Evolutionary conservation across 2,888 invertebrate genomes (phyloP).

Genomic region (Notodromas monacha): DNA sequence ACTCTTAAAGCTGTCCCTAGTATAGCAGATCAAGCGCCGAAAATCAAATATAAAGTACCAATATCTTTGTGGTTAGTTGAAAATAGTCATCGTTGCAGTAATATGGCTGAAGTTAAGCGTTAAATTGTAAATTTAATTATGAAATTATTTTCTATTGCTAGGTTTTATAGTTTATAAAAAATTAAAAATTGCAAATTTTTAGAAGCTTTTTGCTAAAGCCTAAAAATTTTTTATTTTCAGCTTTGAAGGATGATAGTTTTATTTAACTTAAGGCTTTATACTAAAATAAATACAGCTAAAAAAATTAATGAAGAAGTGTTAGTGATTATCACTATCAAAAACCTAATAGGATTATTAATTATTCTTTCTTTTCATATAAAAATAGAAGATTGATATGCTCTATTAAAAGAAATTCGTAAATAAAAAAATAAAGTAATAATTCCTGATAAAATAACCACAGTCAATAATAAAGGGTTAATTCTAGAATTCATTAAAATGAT

Average conservation of each 20-base stretch:
- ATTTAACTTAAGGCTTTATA: slow-evolving; percentile 10
- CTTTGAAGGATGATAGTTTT: slow-evolving; percentile 12
- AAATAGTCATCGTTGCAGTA: slow-evolving; percentile 27
- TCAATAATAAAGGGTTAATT: slow-evolving; percentile 4
- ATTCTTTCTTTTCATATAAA: slow-evolving; percentile 4
- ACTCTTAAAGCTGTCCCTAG: slow-evolving; percentile 32
- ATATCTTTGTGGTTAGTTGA: slow-evolving; percentile 43
- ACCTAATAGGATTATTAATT: slow-evolving; percentile 4
- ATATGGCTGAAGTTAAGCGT: slow-evolving; percentile 26
- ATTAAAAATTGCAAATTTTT: slow-evolving; percentile 26
- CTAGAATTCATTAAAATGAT: slow-evolving; percentile 4
- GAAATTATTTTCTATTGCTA: slow-evolving; percentile 7
- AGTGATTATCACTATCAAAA: slow-evolving; percentile 4
- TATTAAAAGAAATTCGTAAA: slow-evolving; percentile 4
- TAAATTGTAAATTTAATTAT: slow-evolving; percentile 19
- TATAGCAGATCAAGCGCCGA: slow-evolving; percentile 31
- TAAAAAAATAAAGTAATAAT: slow-evolving; percentile 4
- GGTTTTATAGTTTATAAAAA: slow-evolving; percentile 18
- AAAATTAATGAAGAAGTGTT: background rate
- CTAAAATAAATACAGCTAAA: background rate
- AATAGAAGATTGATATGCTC: slow-evolving; percentile 4
- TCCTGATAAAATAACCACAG: slow-evolving; percentile 4
- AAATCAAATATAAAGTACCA: slow-evolving; percentile 34
- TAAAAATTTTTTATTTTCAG: slow-evolving; percentile 17
- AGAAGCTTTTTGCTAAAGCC: slow-evolving; percentile 22